These are phyloP conservation scores for Hydrochoerus hydrochaeris DNA, from an alignment of 2,113 vertebrate species.

Conservation along the genomic window DNA sequence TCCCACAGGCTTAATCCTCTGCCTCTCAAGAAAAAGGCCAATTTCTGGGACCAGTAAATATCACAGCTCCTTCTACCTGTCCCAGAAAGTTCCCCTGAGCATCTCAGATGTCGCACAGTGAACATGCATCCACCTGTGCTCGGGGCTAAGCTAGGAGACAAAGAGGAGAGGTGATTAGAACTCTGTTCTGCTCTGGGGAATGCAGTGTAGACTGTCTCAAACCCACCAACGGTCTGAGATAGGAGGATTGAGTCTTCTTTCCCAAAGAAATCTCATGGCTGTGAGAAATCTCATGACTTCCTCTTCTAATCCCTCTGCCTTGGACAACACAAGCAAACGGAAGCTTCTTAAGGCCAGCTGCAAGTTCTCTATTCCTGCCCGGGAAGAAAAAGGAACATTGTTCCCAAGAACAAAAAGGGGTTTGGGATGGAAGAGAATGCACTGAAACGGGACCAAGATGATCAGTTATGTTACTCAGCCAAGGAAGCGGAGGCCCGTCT, in stretches of 20 bases:
- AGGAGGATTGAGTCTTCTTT: not conserved
- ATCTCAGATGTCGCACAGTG: not conserved
- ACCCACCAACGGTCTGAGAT: not conserved
- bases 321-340: not conserved
- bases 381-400: constrained; percentile 8
- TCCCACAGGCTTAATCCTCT: not conserved
- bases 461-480: constrained; percentile 44
- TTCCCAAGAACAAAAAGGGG: constrained; percentile 53
- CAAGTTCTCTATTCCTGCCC: constrained; percentile 31
- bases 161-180: not conserved
- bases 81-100: not conserved
- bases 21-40: not conserved
- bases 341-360: not conserved
- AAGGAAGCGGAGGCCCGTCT: not conserved
- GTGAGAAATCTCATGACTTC: not conserved
- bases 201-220: not conserved
- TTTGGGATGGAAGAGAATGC: not conserved
- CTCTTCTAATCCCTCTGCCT: not conserved
- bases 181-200: not conserved
- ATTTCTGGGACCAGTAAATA: not conserved
- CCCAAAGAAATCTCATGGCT: not conserved
- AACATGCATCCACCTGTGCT: not conserved
- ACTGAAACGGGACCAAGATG: not conserved
- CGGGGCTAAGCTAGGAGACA: not conserved
- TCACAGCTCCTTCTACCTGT: not conserved